A percentile compares a stretch with the other conserved stretches of the same genome.
Conservation (phyloP, 2,888 invertebrate genomes). For the Napeogenes inachia region DNA sequence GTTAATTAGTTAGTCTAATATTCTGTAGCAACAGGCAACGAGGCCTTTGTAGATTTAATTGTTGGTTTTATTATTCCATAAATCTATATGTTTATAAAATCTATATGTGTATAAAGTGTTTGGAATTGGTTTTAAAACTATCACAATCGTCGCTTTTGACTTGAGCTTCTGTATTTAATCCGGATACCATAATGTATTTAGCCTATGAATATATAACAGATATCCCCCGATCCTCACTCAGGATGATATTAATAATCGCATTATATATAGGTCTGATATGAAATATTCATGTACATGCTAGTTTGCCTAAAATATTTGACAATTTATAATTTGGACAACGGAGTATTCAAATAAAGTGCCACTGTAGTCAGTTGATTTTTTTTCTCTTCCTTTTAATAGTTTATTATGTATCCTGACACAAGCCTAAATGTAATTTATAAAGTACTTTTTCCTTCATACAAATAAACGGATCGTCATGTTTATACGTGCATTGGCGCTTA, state of each 20-base stretch:
- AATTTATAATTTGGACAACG: neutral
- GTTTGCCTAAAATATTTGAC: neutral
- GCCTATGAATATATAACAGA: constrained; percentile 33
- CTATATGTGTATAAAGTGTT: neutral
- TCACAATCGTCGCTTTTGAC: constrained; percentile 6
- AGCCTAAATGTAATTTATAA: too few species aligned
- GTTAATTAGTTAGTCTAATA: too few species aligned
- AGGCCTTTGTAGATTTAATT: too few species aligned
- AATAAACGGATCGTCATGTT: constrained; percentile 12
- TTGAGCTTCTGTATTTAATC: constrained; percentile 12
- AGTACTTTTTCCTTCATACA: neutral
- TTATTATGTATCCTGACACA: too few species aligned
- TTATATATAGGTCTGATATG: constrained; percentile 16
- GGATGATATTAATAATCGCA: constrained; percentile 30
- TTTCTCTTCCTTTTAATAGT: too few species aligned
- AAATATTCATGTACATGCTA: constrained; percentile 4
- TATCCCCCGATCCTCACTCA: constrained; percentile 22
- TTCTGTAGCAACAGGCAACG: too few species aligned
- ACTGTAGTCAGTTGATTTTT: too few species aligned
- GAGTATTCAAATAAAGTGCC: too few species aligned
- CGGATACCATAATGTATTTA: constrained; percentile 30
- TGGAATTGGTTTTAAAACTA: neutral
- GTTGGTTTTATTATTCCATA: too few species aligned
- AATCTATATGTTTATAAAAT: too few species aligned
- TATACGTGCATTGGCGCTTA: constrained; percentile 10